Percentiles rank a stretch among this genome's conserved stretches.
These are phyloP conservation scores for Pseudomyrmex sp. DNA, from an alignment of 1,140 invertebrate genomes.

Conservation along the genomic window DNA sequence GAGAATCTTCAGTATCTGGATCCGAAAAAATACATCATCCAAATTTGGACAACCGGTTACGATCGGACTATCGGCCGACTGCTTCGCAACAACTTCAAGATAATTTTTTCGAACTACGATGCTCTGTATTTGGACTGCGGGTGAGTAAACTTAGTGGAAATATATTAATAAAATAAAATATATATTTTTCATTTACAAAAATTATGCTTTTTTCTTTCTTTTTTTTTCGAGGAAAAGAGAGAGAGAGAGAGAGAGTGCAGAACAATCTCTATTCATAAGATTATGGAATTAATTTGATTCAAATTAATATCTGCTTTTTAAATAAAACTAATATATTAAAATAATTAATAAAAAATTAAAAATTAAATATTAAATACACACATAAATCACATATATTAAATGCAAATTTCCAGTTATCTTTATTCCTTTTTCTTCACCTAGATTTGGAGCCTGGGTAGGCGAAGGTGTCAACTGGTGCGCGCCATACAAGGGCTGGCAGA, in stretches of 20 bases:
- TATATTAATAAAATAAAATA: not conserved
- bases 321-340: too few relatives aligned
- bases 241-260: too few relatives aligned
- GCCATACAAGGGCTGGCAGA: slow-evolving; percentile 95
- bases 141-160: slow-evolving; percentile 78
- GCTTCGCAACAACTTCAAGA: slow-evolving; percentile 88
- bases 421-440: slow-evolving; percentile 66
- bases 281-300: too few relatives aligned
- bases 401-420: slow-evolving; percentile 3
- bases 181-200: slow-evolving; percentile 1
- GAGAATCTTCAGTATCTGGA: slow-evolving; percentile 89
- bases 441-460: slow-evolving; percentile 86
- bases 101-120: slow-evolving; percentile 95
- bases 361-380: slow-evolving; percentile 1
- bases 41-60: slow-evolving; percentile 90
- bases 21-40: slow-evolving; percentile 92
- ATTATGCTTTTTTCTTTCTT: too few relatives aligned
- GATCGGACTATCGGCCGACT: slow-evolving; percentile 89
- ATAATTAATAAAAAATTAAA: not conserved
- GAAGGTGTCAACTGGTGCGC: slow-evolving; percentile 93
- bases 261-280: too few relatives aligned
- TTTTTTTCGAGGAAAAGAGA: too few relatives aligned
- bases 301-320: too few relatives aligned
- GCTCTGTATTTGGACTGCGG: slow-evolving; percentile 94
- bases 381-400: not conserved